Base-by-base conservation (phyloP, 2,797 vertebrate genomes). In the Microcaecilia unicolor region DNA sequence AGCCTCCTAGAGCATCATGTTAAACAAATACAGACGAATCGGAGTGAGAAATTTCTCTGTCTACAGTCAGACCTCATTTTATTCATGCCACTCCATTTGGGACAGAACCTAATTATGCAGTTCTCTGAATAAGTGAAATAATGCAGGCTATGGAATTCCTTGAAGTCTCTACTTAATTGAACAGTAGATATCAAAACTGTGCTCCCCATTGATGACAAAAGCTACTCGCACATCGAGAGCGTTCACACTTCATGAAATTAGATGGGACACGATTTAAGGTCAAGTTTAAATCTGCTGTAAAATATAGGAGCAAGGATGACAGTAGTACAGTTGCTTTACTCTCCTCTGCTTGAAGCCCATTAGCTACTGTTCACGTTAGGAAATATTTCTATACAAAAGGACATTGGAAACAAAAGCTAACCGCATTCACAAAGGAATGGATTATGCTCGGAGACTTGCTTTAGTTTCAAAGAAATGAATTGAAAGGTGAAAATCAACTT, bases 81-180 rank as follows among this genome's bases (percentile, higher is more conserved):
- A 60, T 55, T 58, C 20, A 18, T 67, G 65, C 51, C 57, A 55
- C n/a, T n/a, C 41, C 37, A 40, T 59, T 51, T 56, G 52, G 25
- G 66, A 52, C 61, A 58, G 64, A 45, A 44, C 22, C 3, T 64
- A 64, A 67, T 69, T 65, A 51, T 51, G 48, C 57, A 61, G 58
- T 61, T 61, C 45, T 63, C 48, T 41, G 52, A 51, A 61, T 66
- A 51, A 58, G 61, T 37, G 61, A 61, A 52, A 48, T 60, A 64
- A 69, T 55, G 53, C 9, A 31, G 32, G 58, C 61, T 67, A 49
- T 61, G 58, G 61, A 64, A 62, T 61, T 56, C 55, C 46, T 56
- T 41, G 22, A 53, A 68, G 54, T 55, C 38, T 51, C 42, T 26
- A 14, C 50, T 42, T 19, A 25, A 44, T 53, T 46, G 47, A 58